Conservation (phyloP, 2,797 vertebrate species). For the Platalea minor region DNA sequence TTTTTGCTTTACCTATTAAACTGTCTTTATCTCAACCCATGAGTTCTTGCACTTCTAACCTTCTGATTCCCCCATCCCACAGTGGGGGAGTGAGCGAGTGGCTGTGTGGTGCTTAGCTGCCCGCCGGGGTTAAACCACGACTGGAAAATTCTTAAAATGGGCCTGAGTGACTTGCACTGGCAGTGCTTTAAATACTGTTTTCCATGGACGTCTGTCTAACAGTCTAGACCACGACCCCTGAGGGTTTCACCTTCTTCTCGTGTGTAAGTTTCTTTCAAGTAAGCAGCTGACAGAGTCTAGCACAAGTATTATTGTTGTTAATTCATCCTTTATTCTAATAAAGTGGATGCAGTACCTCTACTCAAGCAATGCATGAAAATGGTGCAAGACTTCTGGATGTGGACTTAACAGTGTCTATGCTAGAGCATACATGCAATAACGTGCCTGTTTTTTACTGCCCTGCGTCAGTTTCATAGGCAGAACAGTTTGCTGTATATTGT, state of each 20-base stretch:
- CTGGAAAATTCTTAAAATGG: background rate
- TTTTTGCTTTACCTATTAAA: background rate
- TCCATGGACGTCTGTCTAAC: background rate
- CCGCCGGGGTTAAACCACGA: rapidly evolving
- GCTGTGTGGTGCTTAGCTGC: background rate
- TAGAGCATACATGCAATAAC: background rate
- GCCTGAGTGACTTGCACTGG: background rate
- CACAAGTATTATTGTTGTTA: background rate
- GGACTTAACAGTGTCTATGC: background rate
- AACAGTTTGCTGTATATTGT: background rate
- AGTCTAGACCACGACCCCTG: background rate
- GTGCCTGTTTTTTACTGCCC: background rate
- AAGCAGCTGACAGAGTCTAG: background rate
- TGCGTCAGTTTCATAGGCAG: background rate
- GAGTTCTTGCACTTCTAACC: background rate
- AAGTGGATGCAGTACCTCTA: background rate
- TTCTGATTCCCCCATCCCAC: background rate
- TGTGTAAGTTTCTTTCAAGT: background rate
- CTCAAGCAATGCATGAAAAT: background rate
- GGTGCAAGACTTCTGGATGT: background rate
- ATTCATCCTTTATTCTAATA: background rate
- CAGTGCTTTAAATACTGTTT: background rate
- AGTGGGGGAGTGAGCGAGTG: background rate
- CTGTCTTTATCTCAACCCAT: rapidly evolving
- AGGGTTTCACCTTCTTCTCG: background rate